Evolutionary conservation across 2,797 vertebrate genomes (phyloP).

Genomic region (Heterohyrax brucei): DNA sequence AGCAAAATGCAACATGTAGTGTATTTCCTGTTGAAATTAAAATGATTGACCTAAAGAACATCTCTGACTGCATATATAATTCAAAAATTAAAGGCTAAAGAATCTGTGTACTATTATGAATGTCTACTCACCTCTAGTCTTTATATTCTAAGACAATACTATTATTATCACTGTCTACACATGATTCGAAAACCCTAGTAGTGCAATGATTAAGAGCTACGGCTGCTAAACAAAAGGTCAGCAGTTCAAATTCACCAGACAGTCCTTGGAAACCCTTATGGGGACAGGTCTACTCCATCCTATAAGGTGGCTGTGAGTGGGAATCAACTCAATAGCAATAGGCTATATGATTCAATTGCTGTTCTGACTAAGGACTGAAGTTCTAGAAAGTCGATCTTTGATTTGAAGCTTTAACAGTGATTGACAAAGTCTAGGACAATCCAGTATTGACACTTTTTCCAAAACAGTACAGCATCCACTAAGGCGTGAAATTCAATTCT

Average conservation of each 20-base stretch:
- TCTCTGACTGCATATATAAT: background rate
- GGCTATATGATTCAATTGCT: background rate
- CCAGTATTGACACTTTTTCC: background rate
- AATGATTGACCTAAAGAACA: background rate
- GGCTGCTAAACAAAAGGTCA: too few species aligned
- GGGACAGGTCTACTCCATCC: too few species aligned
- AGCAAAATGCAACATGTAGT: constrained; percentile 15
- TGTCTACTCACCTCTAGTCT: background rate
- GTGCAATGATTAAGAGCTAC: too few species aligned
- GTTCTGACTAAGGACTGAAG: background rate
- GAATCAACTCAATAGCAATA: too few species aligned
- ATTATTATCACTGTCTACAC: background rate
- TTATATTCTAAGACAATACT: background rate
- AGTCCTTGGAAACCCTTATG: too few species aligned
- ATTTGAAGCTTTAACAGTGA: constrained; percentile 3
- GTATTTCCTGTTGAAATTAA: constrained; percentile 22
- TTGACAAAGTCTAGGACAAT: background rate
- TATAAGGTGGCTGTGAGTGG: too few species aligned
- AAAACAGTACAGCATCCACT: background rate
- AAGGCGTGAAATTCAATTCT: constrained; percentile 34
- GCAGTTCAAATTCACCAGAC: too few species aligned
- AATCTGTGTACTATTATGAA: background rate
- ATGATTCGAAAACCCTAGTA: too few species aligned
- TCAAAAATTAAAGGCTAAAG: background rate
- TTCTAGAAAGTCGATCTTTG: background rate